Evolutionary conservation across 2,797 vertebrate species (phyloP), one percentile per base, ranked within the genome.

Genomic region (Sebastolobus alascanus): DNA sequence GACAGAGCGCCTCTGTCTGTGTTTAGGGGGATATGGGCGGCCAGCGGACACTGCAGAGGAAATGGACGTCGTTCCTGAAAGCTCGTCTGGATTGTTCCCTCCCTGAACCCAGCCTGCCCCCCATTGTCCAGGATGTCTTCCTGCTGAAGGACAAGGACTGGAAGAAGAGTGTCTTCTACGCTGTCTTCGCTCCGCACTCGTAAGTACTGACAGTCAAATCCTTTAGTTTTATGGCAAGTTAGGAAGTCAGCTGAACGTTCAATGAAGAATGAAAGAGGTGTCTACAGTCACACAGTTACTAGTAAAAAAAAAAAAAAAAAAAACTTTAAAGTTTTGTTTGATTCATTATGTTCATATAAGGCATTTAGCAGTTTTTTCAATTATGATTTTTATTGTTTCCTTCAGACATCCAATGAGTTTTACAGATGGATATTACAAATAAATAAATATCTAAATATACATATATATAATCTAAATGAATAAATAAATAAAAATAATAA

Each of bases 11-110:
- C 68, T 37, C 43, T 75, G n/a, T 78, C 58, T 81, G 66, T 81
- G 75, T 93, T 79, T 56, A 96, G 96, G 94, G 92, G 52, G 96
- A 97, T 89, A 93, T 94, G 71, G 96, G 95, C 25, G 96, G 96
- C 50, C 94, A 90, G 85, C 91, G 92, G 38, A 87, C 95, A 1
- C 88, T 97, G 77, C 96, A 96, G 88, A 96, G 92, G 90, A 95
- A 93, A 88, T 96, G 95, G 96, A 96, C 95, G 1, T 94, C 93
- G 0, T 96, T 97, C 89, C 85, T 97, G 70, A 96, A 97, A 88
- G 93, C 96, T 73, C 93, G 90, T 79, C 94, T 97, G 84, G 87
- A 95, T 84, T 96, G 96, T 85, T 95, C 95, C 38, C 22, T 95
- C 69, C 94, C 92, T 33, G 94, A 95, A 80, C 90, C 91, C 74